Conservation (phyloP, 1,140 invertebrate species). For the Drosophila bipectinata region DNA sequence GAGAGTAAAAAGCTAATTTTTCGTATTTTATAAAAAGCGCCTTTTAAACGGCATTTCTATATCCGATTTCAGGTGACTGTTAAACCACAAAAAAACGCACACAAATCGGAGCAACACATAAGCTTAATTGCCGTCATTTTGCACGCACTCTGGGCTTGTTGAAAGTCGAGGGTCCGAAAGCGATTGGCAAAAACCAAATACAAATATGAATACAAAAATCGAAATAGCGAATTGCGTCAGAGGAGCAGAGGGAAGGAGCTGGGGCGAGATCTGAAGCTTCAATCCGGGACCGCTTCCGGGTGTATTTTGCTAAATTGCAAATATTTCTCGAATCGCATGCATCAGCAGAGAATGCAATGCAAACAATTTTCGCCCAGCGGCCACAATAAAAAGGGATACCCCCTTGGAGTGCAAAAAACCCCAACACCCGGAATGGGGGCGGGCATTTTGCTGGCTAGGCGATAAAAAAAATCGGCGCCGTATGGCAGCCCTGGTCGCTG, state of each 20-base stretch:
- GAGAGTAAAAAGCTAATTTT: too few relatives aligned
- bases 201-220: slow-evolving; percentile 38
- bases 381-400: slow-evolving; percentile 52
- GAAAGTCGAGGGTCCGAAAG: slow-evolving; percentile 27
- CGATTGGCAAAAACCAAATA: slow-evolving; percentile 41
- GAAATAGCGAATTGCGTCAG: slow-evolving; percentile 20
- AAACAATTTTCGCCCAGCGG: slow-evolving; percentile 75
- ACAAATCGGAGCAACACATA: slow-evolving; percentile 17
- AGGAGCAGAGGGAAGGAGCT: slow-evolving; percentile 12
- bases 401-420: slow-evolving; percentile 33
- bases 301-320: slow-evolving; percentile 81
- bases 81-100: slow-evolving; percentile 1
- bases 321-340: slow-evolving; percentile 81
- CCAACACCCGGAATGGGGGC: slow-evolving; percentile 5
- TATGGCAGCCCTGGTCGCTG: slow-evolving; percentile 45
- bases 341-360: slow-evolving; percentile 73
- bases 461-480: slow-evolving; percentile 43
- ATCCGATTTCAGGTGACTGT: slow-evolving; percentile 3
- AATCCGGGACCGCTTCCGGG: slow-evolving; percentile 65
- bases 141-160: slow-evolving; percentile 56
- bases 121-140: slow-evolving; percentile 71
- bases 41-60: neutral
- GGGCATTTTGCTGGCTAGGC: slow-evolving; percentile 36
- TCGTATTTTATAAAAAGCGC: too few relatives aligned
- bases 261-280: slow-evolving; percentile 44